Base-by-base conservation (phyloP, 37 sponge, comb jelly and placozoan species). In the Corticium candelabrum region DNA sequence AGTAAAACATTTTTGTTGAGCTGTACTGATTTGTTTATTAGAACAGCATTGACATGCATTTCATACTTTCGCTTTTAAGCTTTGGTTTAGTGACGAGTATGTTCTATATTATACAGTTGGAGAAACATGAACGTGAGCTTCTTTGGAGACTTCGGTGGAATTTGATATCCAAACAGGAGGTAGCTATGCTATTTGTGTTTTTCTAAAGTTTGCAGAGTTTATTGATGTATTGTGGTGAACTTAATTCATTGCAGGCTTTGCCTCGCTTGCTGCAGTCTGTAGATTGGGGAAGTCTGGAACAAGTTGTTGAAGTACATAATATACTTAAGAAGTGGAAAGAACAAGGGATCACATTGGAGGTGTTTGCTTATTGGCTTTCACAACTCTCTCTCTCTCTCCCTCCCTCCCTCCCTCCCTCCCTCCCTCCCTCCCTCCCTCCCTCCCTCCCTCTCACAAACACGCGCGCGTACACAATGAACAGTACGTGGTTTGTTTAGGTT, bases 251-350 rank as follows among this genome's bases (percentile, higher is more conserved):
- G 21, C 57, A 82, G 82, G 95, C 95, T 1, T 84, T 94, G 0
- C 95, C 95, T 3, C 88, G 90, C 82, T 84, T 85, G 78, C 82
- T 94, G 68, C 89, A 77, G 34, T 88, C 83, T 79, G 85, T 94
- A 31, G 62, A 94, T 67, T 94, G 95, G 95, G 89, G 84, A 1
- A 41, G 82, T 36, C 69, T 88, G 40, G 91, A 88, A 11, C 81
- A 88, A 40, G 91, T 90, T 68, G 41, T 70, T 0, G 84, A 83
- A 33, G 41, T 67, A 11, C 90, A 86, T 68, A 37, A 67, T 2
- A 76, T 94, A 40, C 71, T 94, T 38, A 71, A 81, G 56, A 68
- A 78, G 21, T 94, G 95, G 95, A 30, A 38, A 2, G 82, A 80
- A 3, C 81, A 83, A 68, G 82, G 85, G 2, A 71, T 90, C 77